phyloP scores from a whole-genome alignment of 2,888 invertebrate species.

The Byasa hedistus region DNA sequence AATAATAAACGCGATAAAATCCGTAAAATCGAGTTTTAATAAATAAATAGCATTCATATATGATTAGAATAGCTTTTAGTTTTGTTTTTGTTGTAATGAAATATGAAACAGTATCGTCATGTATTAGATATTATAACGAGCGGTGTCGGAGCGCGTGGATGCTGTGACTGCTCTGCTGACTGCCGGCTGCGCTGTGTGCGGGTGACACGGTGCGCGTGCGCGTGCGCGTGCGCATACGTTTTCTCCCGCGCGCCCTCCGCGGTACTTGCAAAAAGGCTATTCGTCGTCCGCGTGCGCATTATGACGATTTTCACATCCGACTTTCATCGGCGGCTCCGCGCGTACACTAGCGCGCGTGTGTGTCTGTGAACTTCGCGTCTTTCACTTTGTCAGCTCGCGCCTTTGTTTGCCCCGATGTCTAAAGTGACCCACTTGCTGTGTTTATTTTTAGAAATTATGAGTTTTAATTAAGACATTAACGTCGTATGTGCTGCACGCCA shows the following conservation, averaged over 20 bases:
- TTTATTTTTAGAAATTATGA: slow-evolving; percentile 43
- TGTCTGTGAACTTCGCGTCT: slow-evolving; percentile 45
- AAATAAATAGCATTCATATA: no score
- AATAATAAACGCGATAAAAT: no score
- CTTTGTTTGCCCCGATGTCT: slow-evolving; percentile 67
- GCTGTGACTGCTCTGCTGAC: slow-evolving; percentile 37
- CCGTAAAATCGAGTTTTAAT: no score
- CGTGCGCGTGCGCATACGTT: slow-evolving; percentile 42
- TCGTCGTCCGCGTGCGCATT: slow-evolving; percentile 59
- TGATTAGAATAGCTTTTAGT: no score
- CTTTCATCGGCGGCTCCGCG: slow-evolving; percentile 59
- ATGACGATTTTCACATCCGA: slow-evolving; percentile 78
- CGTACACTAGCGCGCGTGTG: slow-evolving; percentile 15
- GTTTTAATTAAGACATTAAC: background rate
- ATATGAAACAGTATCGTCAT: no score
- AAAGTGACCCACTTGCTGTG: slow-evolving; percentile 43
- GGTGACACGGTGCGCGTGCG: slow-evolving; percentile 38
- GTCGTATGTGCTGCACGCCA: no score
- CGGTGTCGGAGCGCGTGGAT: no score
- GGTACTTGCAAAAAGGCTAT: slow-evolving; percentile 61
- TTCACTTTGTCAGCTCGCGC: slow-evolving; percentile 55
- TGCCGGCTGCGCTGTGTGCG: slow-evolving; percentile 39
- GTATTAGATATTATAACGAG: no score
- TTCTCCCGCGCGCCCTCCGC: slow-evolving; percentile 50
- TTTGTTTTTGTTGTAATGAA: no score